Base-by-base conservation (phyloP, 2,888 invertebrate genomes). In the Xylocampa areola region DNA sequence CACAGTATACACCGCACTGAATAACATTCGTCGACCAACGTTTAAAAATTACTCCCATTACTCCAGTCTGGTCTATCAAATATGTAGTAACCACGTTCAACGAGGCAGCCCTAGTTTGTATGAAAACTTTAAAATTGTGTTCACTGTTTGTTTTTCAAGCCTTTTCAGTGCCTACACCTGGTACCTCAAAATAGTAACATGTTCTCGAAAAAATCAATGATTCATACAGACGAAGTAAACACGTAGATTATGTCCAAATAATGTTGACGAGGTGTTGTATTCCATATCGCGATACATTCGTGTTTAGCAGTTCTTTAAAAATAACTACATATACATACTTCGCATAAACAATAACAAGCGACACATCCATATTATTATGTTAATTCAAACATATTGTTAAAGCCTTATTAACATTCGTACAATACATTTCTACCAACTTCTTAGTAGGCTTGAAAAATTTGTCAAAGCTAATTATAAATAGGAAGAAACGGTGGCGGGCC, bases 391-490 rank as follows among this genome's bases (percentile, higher is more conserved):
- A 44, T 14, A 50, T 67, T 69, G 61, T 75, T 41, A 29, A 51
- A 67, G 68, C 72, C 73, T 76, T 19, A 85, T 82, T 85, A 76
- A 69, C 77, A 86, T 86, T 75, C 51, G 44, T 43, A 81, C 80
- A 84, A 81, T 80, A 81, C 73, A 68, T 79, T 76, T 69, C 59
- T 43, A 67, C 53, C 60, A 58, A 45, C 41, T 58, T 57, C 60
- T 66, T 58, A 58, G 64, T 66, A 50, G 63, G 68, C 73, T 73
- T 76, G 68, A 60, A 65, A 67, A 74, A 82, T 82, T 80, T 62
- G 77, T 79, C 76, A 78, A 75, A 77, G 76, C 75, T 64, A 83
- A 85, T 82, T 82, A 86, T 86, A 82, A 78, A 81, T 84, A 80
- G 74, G 63, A 70, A 53, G 77, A 74, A 79, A 41, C 45, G 23